phyloP scores from a whole-genome alignment of 2,113 vertebrate genomes.

The Rhombomys opimus region DNA sequence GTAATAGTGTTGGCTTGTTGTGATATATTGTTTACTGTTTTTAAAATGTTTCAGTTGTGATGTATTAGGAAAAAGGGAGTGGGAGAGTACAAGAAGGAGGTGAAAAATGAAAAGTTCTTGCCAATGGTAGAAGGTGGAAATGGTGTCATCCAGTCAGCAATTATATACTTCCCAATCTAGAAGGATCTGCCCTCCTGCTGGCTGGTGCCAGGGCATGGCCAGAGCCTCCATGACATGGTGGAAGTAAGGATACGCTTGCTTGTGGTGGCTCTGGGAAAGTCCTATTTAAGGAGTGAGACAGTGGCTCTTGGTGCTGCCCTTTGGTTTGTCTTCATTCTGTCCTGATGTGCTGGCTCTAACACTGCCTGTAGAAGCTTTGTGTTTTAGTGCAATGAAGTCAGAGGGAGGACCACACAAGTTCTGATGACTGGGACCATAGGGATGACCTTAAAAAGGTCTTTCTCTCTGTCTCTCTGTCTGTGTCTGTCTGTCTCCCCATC shows the following conservation, averaged over 20 bases:
- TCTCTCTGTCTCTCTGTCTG: not conserved
- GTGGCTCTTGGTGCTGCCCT: not conserved
- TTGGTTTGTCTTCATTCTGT: not conserved
- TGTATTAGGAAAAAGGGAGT: not conserved
- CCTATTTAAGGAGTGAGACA: not conserved
- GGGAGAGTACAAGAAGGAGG: not conserved
- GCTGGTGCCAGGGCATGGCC: too few species aligned
- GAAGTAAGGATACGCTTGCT: not conserved
- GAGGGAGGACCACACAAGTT: not conserved
- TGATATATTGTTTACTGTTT: not conserved
- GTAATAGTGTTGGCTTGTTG: not conserved
- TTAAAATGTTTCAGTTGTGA: not conserved
- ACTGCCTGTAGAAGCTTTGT: not conserved
- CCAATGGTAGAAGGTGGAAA: not conserved
- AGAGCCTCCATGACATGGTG: not conserved
- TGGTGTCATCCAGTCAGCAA: too few species aligned
- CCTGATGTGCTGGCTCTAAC: not conserved
- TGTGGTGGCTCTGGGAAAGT: not conserved
- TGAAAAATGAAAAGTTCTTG: not conserved
- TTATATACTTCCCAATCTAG: not conserved
- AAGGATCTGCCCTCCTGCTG: not conserved
- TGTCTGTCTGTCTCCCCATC: not conserved
- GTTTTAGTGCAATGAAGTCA: not conserved
- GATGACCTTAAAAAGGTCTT: not conserved
- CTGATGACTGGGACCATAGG: not conserved